Base-by-base conservation (phyloP, 2,888 invertebrate genomes). In the Argyresthia goedartella region DNA sequence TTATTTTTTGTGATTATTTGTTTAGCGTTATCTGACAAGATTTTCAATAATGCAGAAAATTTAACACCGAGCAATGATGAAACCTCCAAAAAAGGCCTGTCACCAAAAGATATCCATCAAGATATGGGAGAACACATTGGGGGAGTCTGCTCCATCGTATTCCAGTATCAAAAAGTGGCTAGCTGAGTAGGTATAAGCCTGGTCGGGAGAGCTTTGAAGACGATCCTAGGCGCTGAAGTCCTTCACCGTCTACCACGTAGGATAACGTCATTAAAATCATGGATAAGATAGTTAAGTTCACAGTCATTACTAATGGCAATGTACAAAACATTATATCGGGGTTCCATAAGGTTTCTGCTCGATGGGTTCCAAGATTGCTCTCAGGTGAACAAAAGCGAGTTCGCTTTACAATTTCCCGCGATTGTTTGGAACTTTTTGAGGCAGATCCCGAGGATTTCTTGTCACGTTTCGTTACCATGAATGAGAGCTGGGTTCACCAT, bases 41-140 rank as follows among this genome's bases (percentile, higher is more conserved):
- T 42, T 42, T 42, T 42, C 76, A 77, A 53, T 76, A 76, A 59
- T 49, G 36, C 4, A 36, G 41, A 49, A 49, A 49, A 49, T 49
- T 49, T 8, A 49, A 49, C 36, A 49, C 49, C 49, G 39, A 13
- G 49, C 49, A 35, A n/a, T 48, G 36, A 48, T 48, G 9, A 48
- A 48, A 14, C 34, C 10, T 35, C n/a, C n/a, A n/a, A n/a, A 34
- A 11, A 25, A 25, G 4, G 48, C 7, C n/a, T 36, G 15, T 39
- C 49, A 11, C 39, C 39, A 15, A 39, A 39, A 49, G 49, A 33
- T 49, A 49, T 15, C 1, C 49, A 49, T 15, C 39, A 39, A 15
- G 41, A 49, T n/a, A 49, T 49, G 49, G 49, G n/a, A n/a, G 39
- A 41, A 8, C 36, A 41, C 41, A 14, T 49, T 39, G 39, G 9